Percentiles rank a stretch among this genome's conserved stretches.
Conservation (phyloP, 2,113 vertebrate genomes). For the Echinops telfairi region DNA sequence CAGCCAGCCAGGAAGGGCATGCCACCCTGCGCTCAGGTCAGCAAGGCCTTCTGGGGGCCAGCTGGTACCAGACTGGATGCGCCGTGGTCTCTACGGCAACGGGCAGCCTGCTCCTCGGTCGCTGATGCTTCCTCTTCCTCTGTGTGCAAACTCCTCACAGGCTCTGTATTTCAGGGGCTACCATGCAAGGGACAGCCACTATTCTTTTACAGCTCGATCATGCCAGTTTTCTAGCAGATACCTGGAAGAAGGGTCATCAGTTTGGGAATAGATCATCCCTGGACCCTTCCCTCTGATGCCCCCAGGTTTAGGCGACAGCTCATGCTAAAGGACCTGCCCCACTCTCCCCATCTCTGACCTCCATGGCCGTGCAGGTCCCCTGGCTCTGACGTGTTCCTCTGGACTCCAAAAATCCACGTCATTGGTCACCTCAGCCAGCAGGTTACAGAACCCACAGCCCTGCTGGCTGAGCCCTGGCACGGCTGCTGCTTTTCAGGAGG, state of each 20-base stretch:
- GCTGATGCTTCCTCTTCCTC: not conserved
- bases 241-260: not conserved
- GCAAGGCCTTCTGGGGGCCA: not conserved
- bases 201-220: not conserved
- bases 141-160: not conserved
- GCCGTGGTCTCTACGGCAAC: not conserved
- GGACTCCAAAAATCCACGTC: not conserved
- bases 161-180: not conserved
- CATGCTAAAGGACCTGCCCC: not conserved
- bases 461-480: not conserved
- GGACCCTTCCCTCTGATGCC: not conserved
- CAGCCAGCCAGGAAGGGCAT: too few relatives aligned
- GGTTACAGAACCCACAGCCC: constrained; percentile 80
- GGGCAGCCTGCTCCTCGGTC: not conserved
- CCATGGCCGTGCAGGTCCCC: not conserved
- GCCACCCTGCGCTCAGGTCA: too few relatives aligned
- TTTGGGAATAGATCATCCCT: not conserved
- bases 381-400: not conserved
- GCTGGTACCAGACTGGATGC: not conserved
- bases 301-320: not conserved
- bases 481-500: constrained; percentile 18
- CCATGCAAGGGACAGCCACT: not conserved
- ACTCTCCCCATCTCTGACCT: not conserved
- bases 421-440: constrained; percentile 58
- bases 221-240: not conserved